These are phyloP conservation scores for Matsumyia berberina DNA, from an alignment of 2,888 invertebrate genomes.

Conservation along the genomic window DNA sequence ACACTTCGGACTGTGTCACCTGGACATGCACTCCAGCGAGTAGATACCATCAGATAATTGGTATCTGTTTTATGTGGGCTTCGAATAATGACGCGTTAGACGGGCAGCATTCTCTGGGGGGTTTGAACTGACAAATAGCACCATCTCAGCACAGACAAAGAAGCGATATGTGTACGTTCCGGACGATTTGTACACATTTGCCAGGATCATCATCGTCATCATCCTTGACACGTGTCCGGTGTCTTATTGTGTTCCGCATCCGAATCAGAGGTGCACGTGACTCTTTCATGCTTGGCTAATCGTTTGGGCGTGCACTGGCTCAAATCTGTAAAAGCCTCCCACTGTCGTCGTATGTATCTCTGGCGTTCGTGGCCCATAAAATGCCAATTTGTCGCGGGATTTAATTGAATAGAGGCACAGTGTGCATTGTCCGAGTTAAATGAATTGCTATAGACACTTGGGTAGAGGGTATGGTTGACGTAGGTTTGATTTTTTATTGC, in stretches of 20 bases:
- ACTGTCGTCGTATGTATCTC: constrained; percentile 6
- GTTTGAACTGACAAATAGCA: neutral
- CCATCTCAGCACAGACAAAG: neutral
- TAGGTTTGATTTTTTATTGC: constrained; percentile 54
- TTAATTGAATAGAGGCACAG: constrained; percentile 67
- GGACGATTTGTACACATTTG: constrained; percentile 68
- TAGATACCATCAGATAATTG: constrained; percentile 73
- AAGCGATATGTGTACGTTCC: constrained; percentile 32
- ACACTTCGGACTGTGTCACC: constrained; percentile 59
- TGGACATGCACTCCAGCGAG: constrained; percentile 51
- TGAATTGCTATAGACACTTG: constrained; percentile 51
- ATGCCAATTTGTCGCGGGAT: constrained; percentile 74
- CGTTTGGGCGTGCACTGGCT: constrained; percentile 68
- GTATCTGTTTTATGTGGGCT: constrained; percentile 59
- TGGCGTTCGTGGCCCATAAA: constrained; percentile 64
- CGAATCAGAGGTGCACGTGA: constrained; percentile 70
- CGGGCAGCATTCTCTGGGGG: constrained; percentile 2
- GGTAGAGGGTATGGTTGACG: constrained; percentile 24
- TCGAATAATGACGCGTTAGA: constrained; percentile 50
- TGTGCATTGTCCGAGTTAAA: constrained; percentile 71
- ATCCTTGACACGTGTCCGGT: constrained; percentile 74
- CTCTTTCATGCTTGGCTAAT: constrained; percentile 58
- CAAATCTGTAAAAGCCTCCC: constrained; percentile 50
- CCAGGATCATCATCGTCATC: constrained; percentile 65
- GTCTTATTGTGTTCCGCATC: constrained; percentile 74